These are phyloP conservation scores for Oxyteleia sp. DNA, from an alignment of 2,888 invertebrate species.

Conservation along the genomic window DNA sequence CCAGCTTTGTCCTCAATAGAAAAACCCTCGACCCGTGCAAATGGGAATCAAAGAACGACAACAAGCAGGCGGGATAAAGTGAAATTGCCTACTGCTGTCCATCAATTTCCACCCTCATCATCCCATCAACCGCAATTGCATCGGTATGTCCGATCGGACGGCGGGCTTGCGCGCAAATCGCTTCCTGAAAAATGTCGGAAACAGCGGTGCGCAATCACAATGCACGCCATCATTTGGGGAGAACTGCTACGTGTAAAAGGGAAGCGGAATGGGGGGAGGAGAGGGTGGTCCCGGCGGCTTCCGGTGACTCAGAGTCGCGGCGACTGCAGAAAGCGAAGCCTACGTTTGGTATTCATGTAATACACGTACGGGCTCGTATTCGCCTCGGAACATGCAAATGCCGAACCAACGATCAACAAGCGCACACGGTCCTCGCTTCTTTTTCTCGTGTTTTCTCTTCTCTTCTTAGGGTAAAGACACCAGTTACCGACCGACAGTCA, in stretches of 20 bases:
- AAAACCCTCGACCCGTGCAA: too few relatives aligned
- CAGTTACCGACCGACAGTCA: not conserved
- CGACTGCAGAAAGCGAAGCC: slow-evolving; percentile 68
- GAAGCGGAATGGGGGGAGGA: slow-evolving; percentile 74
- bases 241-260: slow-evolving; percentile 43
- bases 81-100: not conserved
- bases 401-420: not conserved
- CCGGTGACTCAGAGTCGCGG: slow-evolving; percentile 85
- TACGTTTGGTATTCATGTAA: slow-evolving; percentile 57
- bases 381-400: slow-evolving; percentile 45
- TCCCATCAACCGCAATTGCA: slow-evolving; percentile 12
- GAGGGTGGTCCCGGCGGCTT: slow-evolving; percentile 83
- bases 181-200: slow-evolving; percentile 43
- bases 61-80: not conserved
- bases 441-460: slow-evolving; percentile 1
- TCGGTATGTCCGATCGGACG: not conserved
- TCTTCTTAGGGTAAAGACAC: not conserved
- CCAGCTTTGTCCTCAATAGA: too few relatives aligned
- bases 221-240: slow-evolving; percentile 37
- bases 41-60: not conserved
- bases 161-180: slow-evolving; percentile 18
- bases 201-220: slow-evolving; percentile 18
- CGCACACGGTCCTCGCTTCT: not conserved
- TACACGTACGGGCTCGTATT: slow-evolving; percentile 30
- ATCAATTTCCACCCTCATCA: slow-evolving; percentile 3